phyloP scores from a whole-genome alignment of 1,140 invertebrate genomes.

The Drosophila punjabiensis region DNA sequence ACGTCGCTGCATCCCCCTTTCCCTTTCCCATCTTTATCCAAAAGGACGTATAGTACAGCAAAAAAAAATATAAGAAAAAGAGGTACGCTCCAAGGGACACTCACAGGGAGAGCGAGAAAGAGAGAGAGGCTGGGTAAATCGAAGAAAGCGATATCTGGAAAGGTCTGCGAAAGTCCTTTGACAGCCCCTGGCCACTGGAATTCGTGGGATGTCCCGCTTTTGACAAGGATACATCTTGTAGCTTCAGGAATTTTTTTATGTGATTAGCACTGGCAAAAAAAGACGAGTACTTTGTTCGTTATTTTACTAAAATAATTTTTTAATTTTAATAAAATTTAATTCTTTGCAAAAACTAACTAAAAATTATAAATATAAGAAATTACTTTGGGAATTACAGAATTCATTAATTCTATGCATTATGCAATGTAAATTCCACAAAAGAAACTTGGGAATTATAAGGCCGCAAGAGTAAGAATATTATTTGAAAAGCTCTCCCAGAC shows the following conservation, averaged over 20 bases:
- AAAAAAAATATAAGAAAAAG: conserved; percentile 16
- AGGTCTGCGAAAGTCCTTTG: conserved; percentile 22
- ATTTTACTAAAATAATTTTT: background rate
- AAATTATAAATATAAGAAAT: background rate
- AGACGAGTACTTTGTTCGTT: too few relatives aligned
- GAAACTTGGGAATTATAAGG: background rate
- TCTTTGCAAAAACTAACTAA: background rate
- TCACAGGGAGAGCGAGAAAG: too few relatives aligned
- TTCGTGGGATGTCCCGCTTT: conserved; percentile 18
- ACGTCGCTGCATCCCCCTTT: conserved; percentile 49
- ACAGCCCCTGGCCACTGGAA: conserved; percentile 29
- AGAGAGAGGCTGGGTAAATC: conserved; percentile 14
- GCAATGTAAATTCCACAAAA: too few relatives aligned
- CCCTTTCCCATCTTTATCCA: conserved; percentile 19
- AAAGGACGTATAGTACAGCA: conserved; percentile 24
- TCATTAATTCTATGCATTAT: too few relatives aligned
- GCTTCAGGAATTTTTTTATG: too few relatives aligned
- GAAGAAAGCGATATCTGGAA: conserved; percentile 45
- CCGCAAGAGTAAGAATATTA: background rate
- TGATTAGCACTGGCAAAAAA: conserved; percentile 3
- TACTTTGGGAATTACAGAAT: too few relatives aligned
- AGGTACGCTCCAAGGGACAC: conserved; percentile 32
- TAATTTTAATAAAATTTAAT: too few relatives aligned
- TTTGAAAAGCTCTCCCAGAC: background rate
- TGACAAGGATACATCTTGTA: conserved; percentile 22